A percentile compares a stretch with the other conserved stretches of the same genome.
These are phyloP conservation scores for Staurois parvus DNA, from an alignment of 2,797 vertebrate genomes.

Conservation along the genomic window DNA sequence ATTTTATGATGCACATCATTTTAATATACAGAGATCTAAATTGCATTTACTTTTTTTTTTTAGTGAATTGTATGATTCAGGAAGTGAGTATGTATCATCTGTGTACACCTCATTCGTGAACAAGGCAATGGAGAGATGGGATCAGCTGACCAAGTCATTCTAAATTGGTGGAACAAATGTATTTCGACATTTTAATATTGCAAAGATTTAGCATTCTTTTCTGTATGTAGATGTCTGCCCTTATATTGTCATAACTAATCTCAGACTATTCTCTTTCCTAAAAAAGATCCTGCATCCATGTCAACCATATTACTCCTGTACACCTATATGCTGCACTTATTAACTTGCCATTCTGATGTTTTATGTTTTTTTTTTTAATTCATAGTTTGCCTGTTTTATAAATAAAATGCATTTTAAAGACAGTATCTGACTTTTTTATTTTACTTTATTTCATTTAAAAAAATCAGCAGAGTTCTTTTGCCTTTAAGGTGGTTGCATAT, in stretches of 20 bases:
- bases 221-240: background rate
- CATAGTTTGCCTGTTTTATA: slow-evolving; percentile 19
- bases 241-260: background rate
- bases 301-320: background rate
- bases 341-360: background rate
- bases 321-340: background rate
- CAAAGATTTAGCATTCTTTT: background rate
- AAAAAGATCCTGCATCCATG: too few species aligned
- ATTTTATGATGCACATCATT: too few species aligned
- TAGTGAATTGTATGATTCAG: slow-evolving; percentile 31
- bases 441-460: too few species aligned
- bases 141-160: slow-evolving; percentile 24
- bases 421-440: background rate
- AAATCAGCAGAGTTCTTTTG: too few species aligned
- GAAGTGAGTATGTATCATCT: background rate
- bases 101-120: slow-evolving; percentile 1
- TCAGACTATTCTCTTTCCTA: background rate
- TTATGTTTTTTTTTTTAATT: background rate
- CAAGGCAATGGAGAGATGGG: slow-evolving; percentile 25
- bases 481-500: too few species aligned
- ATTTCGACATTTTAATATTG: background rate
- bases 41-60: background rate
- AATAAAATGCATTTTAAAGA: slow-evolving; percentile 17
- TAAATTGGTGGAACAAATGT: background rate
- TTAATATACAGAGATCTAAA: background rate